These are phyloP conservation scores for Orius laevigatus DNA, from an alignment of 1,140 invertebrate species.

Conservation along the genomic window DNA sequence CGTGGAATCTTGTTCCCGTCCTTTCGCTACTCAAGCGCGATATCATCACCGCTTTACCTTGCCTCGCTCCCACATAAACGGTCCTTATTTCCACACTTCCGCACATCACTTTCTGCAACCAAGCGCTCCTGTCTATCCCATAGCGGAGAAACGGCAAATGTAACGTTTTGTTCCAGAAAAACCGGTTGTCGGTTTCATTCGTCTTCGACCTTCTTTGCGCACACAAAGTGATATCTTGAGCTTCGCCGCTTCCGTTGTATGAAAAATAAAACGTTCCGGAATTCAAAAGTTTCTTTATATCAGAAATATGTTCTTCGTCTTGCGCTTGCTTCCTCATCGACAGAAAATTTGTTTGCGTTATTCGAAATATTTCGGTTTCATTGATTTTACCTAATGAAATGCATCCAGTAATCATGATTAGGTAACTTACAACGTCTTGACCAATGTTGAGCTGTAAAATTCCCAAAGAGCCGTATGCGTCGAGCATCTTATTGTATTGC, in stretches of 20 bases:
- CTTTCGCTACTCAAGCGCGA: slow-evolving; percentile 93
- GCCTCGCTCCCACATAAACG: slow-evolving; percentile 82
- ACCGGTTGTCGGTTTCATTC: slow-evolving; percentile 60
- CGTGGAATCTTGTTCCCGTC: slow-evolving; percentile 90
- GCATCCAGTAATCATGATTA: slow-evolving; percentile 87
- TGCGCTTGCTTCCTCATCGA: slow-evolving; percentile 65
- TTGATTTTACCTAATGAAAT: slow-evolving; percentile 86
- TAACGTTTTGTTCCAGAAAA: slow-evolving; percentile 34
- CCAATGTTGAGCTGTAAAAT: slow-evolving; percentile 71
- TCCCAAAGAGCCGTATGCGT: slow-evolving; percentile 86
- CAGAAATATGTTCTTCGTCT: slow-evolving; percentile 62
- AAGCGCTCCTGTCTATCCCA: slow-evolving; percentile 70
- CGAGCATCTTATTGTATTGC: slow-evolving; percentile 72
- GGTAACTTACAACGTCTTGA: slow-evolving; percentile 65
- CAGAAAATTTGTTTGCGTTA: slow-evolving; percentile 79
- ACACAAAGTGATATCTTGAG: slow-evolving; percentile 79
- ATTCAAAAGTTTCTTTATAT: slow-evolving; percentile 77
- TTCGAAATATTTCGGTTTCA: slow-evolving; percentile 83
- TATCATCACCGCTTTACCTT: slow-evolving; percentile 83
- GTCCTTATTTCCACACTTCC: slow-evolving; percentile 91
- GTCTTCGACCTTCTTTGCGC: slow-evolving; percentile 71
- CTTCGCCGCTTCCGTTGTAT: slow-evolving; percentile 38
- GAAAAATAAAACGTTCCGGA: slow-evolving; percentile 96
- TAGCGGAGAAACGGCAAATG: slow-evolving; percentile 81
- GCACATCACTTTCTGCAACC: slow-evolving; percentile 88